phyloP scores from a whole-genome alignment of 2,888 invertebrate species.

The Ectemnius lituratus region DNA sequence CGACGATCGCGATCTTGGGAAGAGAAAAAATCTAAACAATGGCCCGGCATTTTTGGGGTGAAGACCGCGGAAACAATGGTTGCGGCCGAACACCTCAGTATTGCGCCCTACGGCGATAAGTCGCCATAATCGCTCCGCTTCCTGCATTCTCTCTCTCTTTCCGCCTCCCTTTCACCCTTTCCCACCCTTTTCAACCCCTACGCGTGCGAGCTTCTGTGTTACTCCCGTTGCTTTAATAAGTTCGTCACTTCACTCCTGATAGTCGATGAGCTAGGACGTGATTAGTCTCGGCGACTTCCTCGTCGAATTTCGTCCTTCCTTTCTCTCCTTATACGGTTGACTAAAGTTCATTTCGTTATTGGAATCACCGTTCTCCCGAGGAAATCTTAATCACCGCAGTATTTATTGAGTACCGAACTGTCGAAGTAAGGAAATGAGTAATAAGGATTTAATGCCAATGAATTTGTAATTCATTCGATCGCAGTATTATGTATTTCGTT shows the following conservation, averaged over 20 bases:
- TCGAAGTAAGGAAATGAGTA: too few relatives aligned
- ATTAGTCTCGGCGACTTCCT: too few relatives aligned
- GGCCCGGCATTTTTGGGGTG: slow-evolving; percentile 42
- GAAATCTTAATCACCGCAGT: too few relatives aligned
- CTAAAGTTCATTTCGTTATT: too few relatives aligned
- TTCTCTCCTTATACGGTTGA: too few relatives aligned
- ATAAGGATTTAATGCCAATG: too few relatives aligned
- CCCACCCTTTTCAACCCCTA: not conserved
- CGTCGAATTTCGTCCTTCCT: too few relatives aligned
- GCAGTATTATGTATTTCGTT: too few relatives aligned
- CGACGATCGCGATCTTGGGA: slow-evolving; percentile 45
- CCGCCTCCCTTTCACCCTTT: not conserved
- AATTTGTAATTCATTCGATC: too few relatives aligned
- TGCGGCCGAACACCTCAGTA: slow-evolving; percentile 45
- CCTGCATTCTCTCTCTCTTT: not conserved
- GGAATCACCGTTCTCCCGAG: too few relatives aligned
- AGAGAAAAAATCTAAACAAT: slow-evolving; percentile 58
- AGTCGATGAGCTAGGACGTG: too few relatives aligned
- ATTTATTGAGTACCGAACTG: too few relatives aligned
- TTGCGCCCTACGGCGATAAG: slow-evolving; percentile 58
- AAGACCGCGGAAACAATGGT: slow-evolving; percentile 53
- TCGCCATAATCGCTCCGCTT: slow-evolving; percentile 46
- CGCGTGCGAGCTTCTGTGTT: not conserved
- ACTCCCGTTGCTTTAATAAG: not conserved
- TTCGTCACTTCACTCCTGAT: not conserved